Evolutionary conservation across 2,888 invertebrate species (phyloP), one percentile per base, ranked within the genome.

Genomic region (Drosophila anomalata): DNA sequence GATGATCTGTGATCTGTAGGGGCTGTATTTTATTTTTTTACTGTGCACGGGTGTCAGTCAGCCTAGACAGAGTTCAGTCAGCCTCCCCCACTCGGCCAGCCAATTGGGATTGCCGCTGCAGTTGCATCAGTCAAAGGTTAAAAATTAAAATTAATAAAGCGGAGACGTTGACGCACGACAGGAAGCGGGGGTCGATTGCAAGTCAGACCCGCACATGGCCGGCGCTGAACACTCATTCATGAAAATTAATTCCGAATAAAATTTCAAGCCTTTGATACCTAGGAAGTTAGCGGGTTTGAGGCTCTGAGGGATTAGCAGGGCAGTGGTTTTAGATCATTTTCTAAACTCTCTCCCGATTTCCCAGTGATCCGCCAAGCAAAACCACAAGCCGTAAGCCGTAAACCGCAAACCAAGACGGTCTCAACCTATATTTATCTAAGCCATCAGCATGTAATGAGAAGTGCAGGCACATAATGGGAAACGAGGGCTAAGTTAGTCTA

Each of bases 101-200:
- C 22, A 24, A 24, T 24, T 24, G 22, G 22, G 22, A 24, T 24
- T 24, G 22, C 22, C 22, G 22, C 56, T 58, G 48, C 57, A 60
- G 63, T 58, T 46, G 76, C 73, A 56, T 39, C 77, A 84, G 88
- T 74, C 84, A 84, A 84, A 84, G 87, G 84, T 84, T 86, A 84
- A 68, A 82, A 79, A 82, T 88, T 86, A 74, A 78, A 79, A 79
- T 78, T 75, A 74, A 79, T 79, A 85, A 77, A 69, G 71, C 69
- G 46, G 71, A 71, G 69, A 69, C 39, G 42, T 53, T 33, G 52
- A 50, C 70, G 67, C 60, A 55, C 53, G 67, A 85, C 87, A 87
- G 82, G 87, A 83, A 83, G 86, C 72, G 63, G 70, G 77, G 82
- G 87, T 83, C 82, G 87, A 56, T 62, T 47, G 50, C 54, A 84